Evolutionary conservation across 2,797 vertebrate species (phyloP).

Genomic region (Notamacropus eugenii): DNA sequence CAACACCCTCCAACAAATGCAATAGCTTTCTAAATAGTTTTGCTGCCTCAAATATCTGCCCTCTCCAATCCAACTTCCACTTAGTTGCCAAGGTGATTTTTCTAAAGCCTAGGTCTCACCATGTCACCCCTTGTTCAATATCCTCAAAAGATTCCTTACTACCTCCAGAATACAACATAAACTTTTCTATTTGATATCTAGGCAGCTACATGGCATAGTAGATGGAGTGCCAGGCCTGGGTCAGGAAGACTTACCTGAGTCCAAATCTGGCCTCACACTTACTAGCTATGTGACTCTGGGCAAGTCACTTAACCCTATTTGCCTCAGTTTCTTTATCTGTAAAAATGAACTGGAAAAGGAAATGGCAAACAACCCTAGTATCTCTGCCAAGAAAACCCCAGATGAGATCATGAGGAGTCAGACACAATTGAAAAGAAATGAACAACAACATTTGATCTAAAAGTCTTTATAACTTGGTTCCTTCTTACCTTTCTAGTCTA

Average conservation of each 20-base stretch:
- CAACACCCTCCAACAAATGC: not conserved
- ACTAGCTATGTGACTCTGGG: not conserved
- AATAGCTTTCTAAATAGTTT: not conserved
- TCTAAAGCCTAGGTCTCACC: not conserved
- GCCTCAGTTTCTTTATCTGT: not conserved
- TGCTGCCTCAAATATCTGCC: not conserved
- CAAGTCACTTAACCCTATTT: not conserved
- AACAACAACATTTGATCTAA: not conserved
- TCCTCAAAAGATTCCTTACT: not conserved
- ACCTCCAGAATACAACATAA: not conserved
- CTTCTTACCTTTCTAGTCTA: not conserved
- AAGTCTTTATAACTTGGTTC: not conserved
- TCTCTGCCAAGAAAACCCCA: not conserved
- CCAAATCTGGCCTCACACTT: not conserved
- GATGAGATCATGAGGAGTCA: too few relatives aligned
- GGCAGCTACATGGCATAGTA: not conserved
- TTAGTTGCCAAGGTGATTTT: not conserved
- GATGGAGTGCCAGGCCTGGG: not conserved
- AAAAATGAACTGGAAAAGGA: not conserved
- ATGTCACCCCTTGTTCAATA: not conserved
- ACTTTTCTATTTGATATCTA: not conserved
- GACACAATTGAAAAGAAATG: not conserved
- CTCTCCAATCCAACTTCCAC: not conserved
- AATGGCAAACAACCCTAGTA: not conserved
- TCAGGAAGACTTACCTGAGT: fast-evolving